phyloP scores from a whole-genome alignment of 2,888 invertebrate genomes.

The Leucophenga maculata region DNA sequence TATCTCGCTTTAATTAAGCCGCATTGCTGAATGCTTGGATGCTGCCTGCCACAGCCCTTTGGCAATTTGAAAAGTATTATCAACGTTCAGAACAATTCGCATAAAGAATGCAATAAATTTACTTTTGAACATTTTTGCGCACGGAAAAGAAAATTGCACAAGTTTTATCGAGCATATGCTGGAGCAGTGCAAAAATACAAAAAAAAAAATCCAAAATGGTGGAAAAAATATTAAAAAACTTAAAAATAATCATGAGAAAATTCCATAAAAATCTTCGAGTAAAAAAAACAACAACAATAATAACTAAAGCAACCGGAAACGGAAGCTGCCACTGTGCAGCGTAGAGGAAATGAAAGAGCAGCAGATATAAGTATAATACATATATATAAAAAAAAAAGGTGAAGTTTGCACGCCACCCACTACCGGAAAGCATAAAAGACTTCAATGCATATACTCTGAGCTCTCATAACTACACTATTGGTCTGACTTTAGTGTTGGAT shows the following conservation, averaged over 20 bases:
- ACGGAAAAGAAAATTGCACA: background rate
- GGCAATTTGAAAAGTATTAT: slow-evolving; percentile 21
- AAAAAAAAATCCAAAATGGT: no score
- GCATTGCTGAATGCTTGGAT: background rate
- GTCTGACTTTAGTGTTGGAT: background rate
- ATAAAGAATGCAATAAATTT: slow-evolving; percentile 25
- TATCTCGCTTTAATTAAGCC: slow-evolving; percentile 3
- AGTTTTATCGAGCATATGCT: slow-evolving; percentile 10
- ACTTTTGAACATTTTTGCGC: background rate
- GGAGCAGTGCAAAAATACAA: background rate
- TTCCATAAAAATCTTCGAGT: slow-evolving; percentile 10
- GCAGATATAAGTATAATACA: background rate
- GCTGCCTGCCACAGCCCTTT: background rate
- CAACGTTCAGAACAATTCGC: background rate
- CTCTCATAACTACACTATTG: no score
- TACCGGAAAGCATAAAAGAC: no score
- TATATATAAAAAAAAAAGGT: no score
- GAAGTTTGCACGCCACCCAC: background rate
- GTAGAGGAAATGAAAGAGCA: background rate
- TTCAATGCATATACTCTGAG: no score
- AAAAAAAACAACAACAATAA: slow-evolving; percentile 1
- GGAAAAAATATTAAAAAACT: slow-evolving; percentile 8
- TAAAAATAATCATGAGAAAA: background rate
- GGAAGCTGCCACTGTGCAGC: slow-evolving; percentile 22
- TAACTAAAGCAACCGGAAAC: slow-evolving; percentile 8